Conservation (phyloP, 2,888 invertebrate genomes). For the Scaeva pyrastri region DNA sequence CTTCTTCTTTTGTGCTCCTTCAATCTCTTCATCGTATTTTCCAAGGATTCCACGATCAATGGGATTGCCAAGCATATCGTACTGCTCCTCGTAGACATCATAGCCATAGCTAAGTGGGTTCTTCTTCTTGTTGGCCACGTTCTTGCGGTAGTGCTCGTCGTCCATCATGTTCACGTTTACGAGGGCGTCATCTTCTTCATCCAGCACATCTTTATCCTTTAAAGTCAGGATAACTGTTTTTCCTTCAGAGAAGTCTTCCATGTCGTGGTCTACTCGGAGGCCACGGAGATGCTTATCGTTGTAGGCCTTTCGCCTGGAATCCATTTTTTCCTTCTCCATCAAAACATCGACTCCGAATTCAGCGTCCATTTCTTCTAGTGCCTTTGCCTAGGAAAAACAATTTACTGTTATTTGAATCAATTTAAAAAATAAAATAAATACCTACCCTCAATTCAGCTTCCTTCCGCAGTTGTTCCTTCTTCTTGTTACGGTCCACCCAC, state of each 20-base stretch:
- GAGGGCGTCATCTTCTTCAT: slow-evolving; percentile 94
- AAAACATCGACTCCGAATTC: slow-evolving; percentile 95
- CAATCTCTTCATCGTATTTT: slow-evolving; percentile 96
- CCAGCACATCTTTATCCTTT: slow-evolving; percentile 95
- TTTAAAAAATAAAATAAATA: slow-evolving; percentile 16
- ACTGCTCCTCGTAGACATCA: slow-evolving; percentile 91
- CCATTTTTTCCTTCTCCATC: slow-evolving; percentile 90
- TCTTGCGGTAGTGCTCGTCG: slow-evolving; percentile 93
- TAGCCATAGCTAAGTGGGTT: slow-evolving; percentile 93
- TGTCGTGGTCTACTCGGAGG: slow-evolving; percentile 93
- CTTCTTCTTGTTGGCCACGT: slow-evolving; percentile 92
- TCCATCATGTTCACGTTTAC: slow-evolving; percentile 96
- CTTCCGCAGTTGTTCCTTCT: slow-evolving; percentile 90
- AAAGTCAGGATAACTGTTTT: slow-evolving; percentile 94
- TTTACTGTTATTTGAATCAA: not conserved
- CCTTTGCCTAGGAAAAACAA: slow-evolving; percentile 88
- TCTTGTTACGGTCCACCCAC: slow-evolving; percentile 94
- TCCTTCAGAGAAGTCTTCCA: slow-evolving; percentile 90
- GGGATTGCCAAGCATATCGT: slow-evolving; percentile 88
- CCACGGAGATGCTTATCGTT: slow-evolving; percentile 90
- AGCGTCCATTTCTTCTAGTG: slow-evolving; percentile 97
- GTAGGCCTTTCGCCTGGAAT: slow-evolving; percentile 87
- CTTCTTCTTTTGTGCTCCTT: slow-evolving; percentile 86
- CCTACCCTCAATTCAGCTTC: slow-evolving; percentile 90
- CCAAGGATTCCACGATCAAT: slow-evolving; percentile 89